Percentiles rank a stretch among this genome's conserved stretches.
These are phyloP conservation scores for Drepana arcuata DNA, from an alignment of 1,140 invertebrate species.

Conservation along the genomic window DNA sequence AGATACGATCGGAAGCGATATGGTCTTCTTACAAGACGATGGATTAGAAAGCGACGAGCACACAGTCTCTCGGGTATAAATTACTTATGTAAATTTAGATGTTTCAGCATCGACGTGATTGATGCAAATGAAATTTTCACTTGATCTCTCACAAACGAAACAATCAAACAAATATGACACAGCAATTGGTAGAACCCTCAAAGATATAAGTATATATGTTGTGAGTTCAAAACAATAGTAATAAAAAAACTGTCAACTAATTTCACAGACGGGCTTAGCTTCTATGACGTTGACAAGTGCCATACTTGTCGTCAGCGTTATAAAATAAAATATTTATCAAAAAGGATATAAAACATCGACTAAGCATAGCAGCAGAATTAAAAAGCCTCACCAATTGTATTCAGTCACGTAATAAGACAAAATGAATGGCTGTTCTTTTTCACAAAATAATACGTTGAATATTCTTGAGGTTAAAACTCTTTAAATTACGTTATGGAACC, in stretches of 20 bases:
- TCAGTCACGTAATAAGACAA: slow-evolving; percentile 39
- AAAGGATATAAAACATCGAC: too few species aligned
- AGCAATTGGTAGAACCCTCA: slow-evolving; percentile 54
- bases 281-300: too few species aligned
- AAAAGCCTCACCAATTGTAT: slow-evolving; percentile 31
- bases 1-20: slow-evolving; percentile 16
- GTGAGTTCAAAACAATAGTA: slow-evolving; percentile 55
- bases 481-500: slow-evolving; percentile 31
- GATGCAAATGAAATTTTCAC: slow-evolving; percentile 66
- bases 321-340: too few species aligned
- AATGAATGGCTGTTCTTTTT: slow-evolving; percentile 20
- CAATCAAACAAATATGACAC: slow-evolving; percentile 62
- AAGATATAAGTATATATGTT: too few species aligned
- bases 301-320: too few species aligned
- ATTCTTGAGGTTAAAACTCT: slow-evolving; percentile 26
- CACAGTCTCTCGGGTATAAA: slow-evolving; percentile 50
- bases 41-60: slow-evolving; percentile 37
- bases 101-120: slow-evolving; percentile 65
- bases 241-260: slow-evolving; percentile 26
- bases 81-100: slow-evolving; percentile 70
- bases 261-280: too few species aligned
- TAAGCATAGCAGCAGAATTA: too few species aligned
- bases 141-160: slow-evolving; percentile 57
- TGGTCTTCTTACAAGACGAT: slow-evolving; percentile 10
- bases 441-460: slow-evolving; percentile 19